These are phyloP conservation scores for Anolis carolinensis DNA, from an alignment of 2,113 vertebrate genomes.

Conservation along the genomic window DNA sequence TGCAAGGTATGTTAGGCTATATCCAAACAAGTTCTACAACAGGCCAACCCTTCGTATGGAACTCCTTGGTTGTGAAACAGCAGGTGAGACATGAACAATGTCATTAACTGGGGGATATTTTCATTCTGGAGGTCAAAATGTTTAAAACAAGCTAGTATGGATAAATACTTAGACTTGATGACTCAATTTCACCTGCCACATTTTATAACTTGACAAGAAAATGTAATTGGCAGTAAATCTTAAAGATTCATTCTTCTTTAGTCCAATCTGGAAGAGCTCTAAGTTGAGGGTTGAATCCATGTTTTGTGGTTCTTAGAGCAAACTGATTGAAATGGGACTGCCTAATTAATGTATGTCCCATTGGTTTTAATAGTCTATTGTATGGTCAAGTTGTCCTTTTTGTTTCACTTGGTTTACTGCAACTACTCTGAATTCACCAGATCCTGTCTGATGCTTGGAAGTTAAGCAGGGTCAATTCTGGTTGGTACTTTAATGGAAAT, in stretches of 20 bases:
- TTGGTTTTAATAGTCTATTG: no score
- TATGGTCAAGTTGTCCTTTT: no score
- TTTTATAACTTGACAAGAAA: not conserved
- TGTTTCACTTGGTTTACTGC: no score
- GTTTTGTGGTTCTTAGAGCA: not conserved
- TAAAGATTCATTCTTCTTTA: not conserved
- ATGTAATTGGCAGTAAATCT: not conserved
- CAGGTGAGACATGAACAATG: constrained; percentile 77
- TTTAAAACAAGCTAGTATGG: not conserved
- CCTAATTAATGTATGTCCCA: no score
- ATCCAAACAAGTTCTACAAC: constrained; percentile 79
- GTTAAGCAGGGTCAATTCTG: no score
- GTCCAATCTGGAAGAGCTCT: not conserved
- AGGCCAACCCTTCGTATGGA: constrained; percentile 91
- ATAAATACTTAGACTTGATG: not conserved
- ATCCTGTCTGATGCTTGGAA: no score
- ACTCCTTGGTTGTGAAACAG: constrained; percentile 88
- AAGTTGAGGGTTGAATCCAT: not conserved
- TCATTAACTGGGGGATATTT: accelerated
- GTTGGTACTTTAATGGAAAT: no score
- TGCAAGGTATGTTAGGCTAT: constrained; percentile 87
- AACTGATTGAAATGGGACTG: not conserved
- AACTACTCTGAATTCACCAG: no score
- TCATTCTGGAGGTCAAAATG: not conserved
- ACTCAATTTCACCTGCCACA: not conserved